Evolutionary conservation across 2,113 vertebrate species (phyloP), one percentile per base, ranked within the genome.

Genomic region (Bungarus multicinctus): DNA sequence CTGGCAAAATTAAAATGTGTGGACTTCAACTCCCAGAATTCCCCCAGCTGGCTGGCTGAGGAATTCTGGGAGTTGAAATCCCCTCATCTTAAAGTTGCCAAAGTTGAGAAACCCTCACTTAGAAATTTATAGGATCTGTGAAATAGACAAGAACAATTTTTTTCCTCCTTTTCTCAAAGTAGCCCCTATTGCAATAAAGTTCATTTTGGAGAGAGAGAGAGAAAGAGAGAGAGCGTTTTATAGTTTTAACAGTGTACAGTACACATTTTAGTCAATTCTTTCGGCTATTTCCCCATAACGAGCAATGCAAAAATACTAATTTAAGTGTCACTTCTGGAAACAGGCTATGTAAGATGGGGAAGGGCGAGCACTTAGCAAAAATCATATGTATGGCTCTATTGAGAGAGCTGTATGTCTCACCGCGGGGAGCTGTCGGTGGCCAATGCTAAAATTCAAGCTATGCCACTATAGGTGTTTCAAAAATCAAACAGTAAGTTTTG

Each of bases 381-480:
- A 96, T 96, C 96, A 95, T 96, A 95, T 2, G 92, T 96, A 95
- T 91, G 93, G 96, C 94, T 96, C 95, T 93, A 93, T 95, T 96
- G 97, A 97, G 96, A 96, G 96, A 94, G 96, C 95, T 92, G 30
- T 96, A 57, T 94, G 58, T 94, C 93, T 90, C 96, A 93, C 96
- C 92, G 91, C 91, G 94, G 96, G 96, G 96, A 97, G 96, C 96
- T 96, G 96, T 89, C 96, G 96, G 96, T 95, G 96, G 96, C 96
- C 96, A 96, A 97, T 96, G 96, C 95, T 95, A 95, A 97, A 96
- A 96, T 96, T 96, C 96, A 95, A 96, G 96, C 94, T 96, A 96
- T 93, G 97, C 96, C 95, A 94, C 97, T 95, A 96, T 97, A 97
- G 97, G 97, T 97, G 96, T 95, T 97, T 97, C 95, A 96, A 94